These are phyloP conservation scores for Sipha maydis DNA, from an alignment of 2,888 invertebrate species.

Conservation along the genomic window DNA sequence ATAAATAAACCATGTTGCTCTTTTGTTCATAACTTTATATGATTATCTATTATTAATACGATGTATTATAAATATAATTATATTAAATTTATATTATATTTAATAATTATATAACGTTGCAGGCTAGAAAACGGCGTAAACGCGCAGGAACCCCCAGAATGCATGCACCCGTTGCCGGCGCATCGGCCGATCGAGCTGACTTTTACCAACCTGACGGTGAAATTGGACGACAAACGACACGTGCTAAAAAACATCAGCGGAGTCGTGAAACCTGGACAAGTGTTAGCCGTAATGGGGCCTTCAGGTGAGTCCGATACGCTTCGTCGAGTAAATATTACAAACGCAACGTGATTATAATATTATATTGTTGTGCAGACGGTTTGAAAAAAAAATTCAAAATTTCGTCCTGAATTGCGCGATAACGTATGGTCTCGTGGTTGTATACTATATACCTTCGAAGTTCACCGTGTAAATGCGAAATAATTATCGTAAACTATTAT, in stretches of 20 bases:
- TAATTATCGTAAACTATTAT: too few relatives aligned
- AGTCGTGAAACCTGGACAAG: constrained; percentile 79
- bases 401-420: too few relatives aligned
- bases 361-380: too few relatives aligned
- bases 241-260: constrained; percentile 80
- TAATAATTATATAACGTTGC: too few relatives aligned
- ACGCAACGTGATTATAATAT: too few relatives aligned
- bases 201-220: constrained; percentile 74
- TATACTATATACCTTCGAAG: too few relatives aligned
- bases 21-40: not conserved
- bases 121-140: constrained; percentile 53
- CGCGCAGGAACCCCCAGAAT: constrained; percentile 51
- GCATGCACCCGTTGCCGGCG: constrained; percentile 60
- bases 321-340: not conserved
- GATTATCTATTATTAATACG: not conserved
- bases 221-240: constrained; percentile 70
- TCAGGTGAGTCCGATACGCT: constrained; percentile 71
- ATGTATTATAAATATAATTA: too few relatives aligned
- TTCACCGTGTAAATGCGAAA: too few relatives aligned
- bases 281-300: constrained; percentile 85
- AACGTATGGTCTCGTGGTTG: too few relatives aligned
- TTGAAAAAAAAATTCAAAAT: too few relatives aligned
- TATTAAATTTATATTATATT: too few relatives aligned
- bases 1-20: too few relatives aligned
- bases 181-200: constrained; percentile 74